Conservation (phyloP, 2,888 invertebrate species). For the Ectemnius cavifrons region DNA sequence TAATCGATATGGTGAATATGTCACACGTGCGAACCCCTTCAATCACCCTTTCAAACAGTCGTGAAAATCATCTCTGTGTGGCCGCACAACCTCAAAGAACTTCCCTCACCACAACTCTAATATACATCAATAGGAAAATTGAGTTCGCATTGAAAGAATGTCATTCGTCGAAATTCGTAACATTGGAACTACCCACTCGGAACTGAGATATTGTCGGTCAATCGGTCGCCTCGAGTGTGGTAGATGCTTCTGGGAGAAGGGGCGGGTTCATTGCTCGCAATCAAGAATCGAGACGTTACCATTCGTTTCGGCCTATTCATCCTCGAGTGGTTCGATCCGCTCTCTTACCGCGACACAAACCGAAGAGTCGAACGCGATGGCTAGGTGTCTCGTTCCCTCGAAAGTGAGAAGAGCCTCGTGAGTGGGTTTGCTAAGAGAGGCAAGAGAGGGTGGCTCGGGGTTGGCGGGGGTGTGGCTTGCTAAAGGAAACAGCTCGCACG, state of each 20-base stretch:
- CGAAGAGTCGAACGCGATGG: neutral
- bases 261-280: conserved; percentile 6
- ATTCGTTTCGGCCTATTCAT: conserved; percentile 4
- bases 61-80: conserved; percentile 2
- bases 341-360: conserved; percentile 1
- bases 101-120: too few species aligned
- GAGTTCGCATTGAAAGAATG: too few species aligned
- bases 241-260: neutral
- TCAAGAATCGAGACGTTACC: conserved; percentile 3
- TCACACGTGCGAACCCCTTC: neutral
- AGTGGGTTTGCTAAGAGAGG: too few species aligned
- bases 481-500: neutral
- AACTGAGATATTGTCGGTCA: too few species aligned
- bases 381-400: too few species aligned
- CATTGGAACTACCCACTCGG: too few species aligned
- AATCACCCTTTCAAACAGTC: neutral
- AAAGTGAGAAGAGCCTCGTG: too few species aligned
- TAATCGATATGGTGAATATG: conserved; percentile 28
- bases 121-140: too few species aligned
- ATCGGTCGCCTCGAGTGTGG: too few species aligned
- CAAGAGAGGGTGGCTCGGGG: too few species aligned
- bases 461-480: neutral
- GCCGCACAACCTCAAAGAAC: too few species aligned
- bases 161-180: too few species aligned
- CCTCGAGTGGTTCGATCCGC: conserved; percentile 8